Evolutionary conservation across 2,888 invertebrate species (phyloP), one percentile per base, ranked within the genome.

Genomic region (Rhogogaster chlorosoma): DNA sequence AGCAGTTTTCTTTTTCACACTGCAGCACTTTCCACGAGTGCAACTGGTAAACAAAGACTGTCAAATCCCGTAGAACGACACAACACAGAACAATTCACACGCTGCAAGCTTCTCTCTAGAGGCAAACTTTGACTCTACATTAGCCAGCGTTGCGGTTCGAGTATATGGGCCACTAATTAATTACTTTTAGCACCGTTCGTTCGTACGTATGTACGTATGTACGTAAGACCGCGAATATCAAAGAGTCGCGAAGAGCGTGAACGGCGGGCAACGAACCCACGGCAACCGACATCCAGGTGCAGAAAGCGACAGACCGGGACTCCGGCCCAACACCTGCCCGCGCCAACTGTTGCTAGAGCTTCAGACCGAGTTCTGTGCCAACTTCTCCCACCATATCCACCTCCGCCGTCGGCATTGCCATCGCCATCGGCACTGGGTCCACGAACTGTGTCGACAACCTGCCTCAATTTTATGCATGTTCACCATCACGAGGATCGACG

Each of bases 251-350:
- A 83, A 22, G 32, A 84, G 49, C 82, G 85, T 36, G 77, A 80
- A 73, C 75, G 61, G 88, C 92, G 92, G 91, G 90, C 93, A 92
- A 93, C 93, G 92, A 93, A 92, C 92, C 91, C 89, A 89, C 87
- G 86, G 67, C 88, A 89, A 88, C 88, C 88, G 89, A 88, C 89
- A 88, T 88, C 89, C 88, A 87, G 88, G 85, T 87, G 84, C 88
- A 88, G 89, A 88, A 88, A 87, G 88, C 88, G 89, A 86, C 86
- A 84, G 88, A 89, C 87, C 89, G 89, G 89, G 90, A 88, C 89
- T 88, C 88, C 67, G 61, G 84, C 86, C 85, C 84, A 84, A 84
- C 86, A 85, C 83, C 87, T 86, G 88, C 77, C 85, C 86, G 75
- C 71, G 45, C 83, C 83, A 83, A 83, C 83, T 83, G 83, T 83